Evolutionary conservation across 2,888 invertebrate species (phyloP).

Genomic region (Parnassius apollo): DNA sequence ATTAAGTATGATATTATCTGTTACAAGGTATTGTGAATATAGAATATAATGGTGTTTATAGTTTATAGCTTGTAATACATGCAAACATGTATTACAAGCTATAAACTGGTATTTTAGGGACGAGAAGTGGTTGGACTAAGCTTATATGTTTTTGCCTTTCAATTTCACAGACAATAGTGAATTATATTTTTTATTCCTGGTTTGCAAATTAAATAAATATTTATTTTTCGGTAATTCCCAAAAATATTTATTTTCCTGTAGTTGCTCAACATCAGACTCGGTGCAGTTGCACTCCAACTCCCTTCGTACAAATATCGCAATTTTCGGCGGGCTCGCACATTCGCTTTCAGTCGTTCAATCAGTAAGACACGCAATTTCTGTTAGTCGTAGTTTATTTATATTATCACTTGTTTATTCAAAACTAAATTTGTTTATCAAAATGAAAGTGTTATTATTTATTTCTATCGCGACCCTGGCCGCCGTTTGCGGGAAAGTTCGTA

Average conservation of each 20-base stretch:
- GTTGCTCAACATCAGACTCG: constrained; percentile 33
- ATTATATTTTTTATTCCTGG: no score
- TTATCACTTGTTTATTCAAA: constrained; percentile 5
- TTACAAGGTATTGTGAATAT: no score
- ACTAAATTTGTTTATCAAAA: constrained; percentile 34
- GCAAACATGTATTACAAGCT: no score
- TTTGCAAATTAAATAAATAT: neutral
- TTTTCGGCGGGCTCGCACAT: constrained; percentile 62
- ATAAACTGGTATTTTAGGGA: no score
- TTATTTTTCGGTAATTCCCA: constrained; percentile 25
- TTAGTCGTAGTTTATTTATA: constrained; percentile 19
- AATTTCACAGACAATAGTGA: no score
- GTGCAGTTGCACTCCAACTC: constrained; percentile 36
- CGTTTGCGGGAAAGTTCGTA: constrained; percentile 64
- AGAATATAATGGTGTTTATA: no score
- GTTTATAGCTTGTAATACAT: no score
- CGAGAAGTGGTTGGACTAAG: no score
- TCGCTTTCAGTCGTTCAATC: constrained; percentile 48
- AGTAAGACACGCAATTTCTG: constrained; percentile 36
- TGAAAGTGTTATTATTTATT: constrained; percentile 55
- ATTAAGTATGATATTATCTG: no score
- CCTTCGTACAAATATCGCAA: constrained; percentile 68
- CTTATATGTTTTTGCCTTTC: no score
- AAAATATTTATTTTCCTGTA: constrained; percentile 30
- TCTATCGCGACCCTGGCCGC: constrained; percentile 47